Evolutionary conservation across 2,113 vertebrate genomes (phyloP).

Genomic region (Rhinichthys klamathensis): DNA sequence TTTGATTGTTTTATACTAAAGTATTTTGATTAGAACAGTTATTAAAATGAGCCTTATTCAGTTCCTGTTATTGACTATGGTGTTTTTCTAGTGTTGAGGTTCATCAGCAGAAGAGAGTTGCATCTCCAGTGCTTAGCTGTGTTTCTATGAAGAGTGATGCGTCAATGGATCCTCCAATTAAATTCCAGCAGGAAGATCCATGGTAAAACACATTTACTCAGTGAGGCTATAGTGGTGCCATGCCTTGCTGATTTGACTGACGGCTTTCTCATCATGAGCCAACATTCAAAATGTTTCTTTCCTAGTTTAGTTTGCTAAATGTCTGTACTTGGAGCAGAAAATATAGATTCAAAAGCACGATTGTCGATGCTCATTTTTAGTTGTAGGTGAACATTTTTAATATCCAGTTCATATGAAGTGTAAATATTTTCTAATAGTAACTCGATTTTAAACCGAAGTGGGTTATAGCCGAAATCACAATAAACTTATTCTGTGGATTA

Average conservation of each 20-base stretch:
- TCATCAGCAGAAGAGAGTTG: background rate
- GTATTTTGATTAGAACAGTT: background rate
- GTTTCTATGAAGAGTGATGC: constrained; percentile 29
- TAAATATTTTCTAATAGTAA: no score
- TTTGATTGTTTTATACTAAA: background rate
- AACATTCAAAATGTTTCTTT: background rate
- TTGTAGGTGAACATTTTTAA: background rate
- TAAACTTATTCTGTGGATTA: no score
- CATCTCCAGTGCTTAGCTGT: constrained; percentile 26
- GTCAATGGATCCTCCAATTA: constrained; percentile 36
- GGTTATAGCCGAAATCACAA: no score
- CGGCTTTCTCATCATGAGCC: background rate
- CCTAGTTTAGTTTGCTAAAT: background rate
- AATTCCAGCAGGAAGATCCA: constrained; percentile 13
- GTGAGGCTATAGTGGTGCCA: background rate
- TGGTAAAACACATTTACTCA: background rate
- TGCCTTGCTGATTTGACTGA: background rate
- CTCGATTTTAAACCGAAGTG: background rate
- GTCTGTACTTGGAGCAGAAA: background rate
- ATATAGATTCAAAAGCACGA: background rate
- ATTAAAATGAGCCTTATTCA: background rate
- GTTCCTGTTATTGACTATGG: background rate
- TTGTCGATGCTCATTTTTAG: background rate
- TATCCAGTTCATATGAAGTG: no score
- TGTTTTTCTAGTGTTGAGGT: background rate